Evolutionary conservation across 2,113 vertebrate species (phyloP), one percentile per base, ranked within the genome.

Genomic region (Perca schrenkii): DNA sequence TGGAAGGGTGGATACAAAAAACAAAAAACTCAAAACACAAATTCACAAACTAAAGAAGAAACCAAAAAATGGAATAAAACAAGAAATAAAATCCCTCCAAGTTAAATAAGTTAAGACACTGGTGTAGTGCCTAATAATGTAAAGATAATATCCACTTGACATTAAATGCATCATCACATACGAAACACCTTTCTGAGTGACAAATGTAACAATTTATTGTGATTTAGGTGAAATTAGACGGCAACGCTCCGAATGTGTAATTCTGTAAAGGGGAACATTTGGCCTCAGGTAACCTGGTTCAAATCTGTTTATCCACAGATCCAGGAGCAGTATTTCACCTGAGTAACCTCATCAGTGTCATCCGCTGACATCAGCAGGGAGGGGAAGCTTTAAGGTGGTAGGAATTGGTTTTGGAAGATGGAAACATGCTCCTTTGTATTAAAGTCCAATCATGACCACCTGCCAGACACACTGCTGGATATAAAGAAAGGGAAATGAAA

Each of bases 301-400:
- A 79, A 89, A 91, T 92, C 80, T 77, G 81, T 89, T 93, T 92
- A 93, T 78, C 74, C 65, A 72, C 66, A 22, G 82, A 82, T 62
- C 76, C 67, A 17, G 49, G 50, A 77, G 88, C 88, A 68, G 56
- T 89, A 77, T 89, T 86, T 91, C 88, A 90, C 81, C 80, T 28
- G 10, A 11, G 47, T 90, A 86, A 91, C 89, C 77, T 57, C 58
- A 71, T 91, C 85, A 89, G 68, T 79, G 88, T 88, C 74, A 34
- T 73, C 50, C 40, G 12, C 71, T 75, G 74, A 85, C 88, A 82
- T 56, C 82, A 60, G 63, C 53, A 22, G 52, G 31, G 58, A 34
- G 13, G 62, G 19, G 10, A 14, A 73, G 61, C 50, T 28, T 47
- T 16, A 12, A 58, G 34, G 54, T 62, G 73, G 54, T 43, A 43